Base-by-base conservation (phyloP, 2,888 invertebrate species). In the Parapristionchus giblindavisi region DNA sequence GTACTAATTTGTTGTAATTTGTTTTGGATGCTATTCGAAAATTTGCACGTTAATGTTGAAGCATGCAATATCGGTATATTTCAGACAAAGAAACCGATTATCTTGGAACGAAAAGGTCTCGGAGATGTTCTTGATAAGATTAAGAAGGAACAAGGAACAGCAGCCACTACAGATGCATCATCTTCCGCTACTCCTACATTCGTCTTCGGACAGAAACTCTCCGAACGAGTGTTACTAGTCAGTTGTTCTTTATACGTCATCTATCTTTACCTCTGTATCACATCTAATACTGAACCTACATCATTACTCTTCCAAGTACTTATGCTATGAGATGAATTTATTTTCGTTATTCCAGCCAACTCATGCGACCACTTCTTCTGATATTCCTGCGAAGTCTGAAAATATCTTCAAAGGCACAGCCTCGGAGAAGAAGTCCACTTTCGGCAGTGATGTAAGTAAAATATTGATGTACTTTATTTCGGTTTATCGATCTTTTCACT, bases 161-260 rank as follows among this genome's bases (percentile, higher is more conserved):
- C 66, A 11, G 32, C 48, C 2, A 2, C 48, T 48, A 36, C 24
- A 4, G 51, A 48, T n/a, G 14, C 66, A 4, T 38, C 38, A 6
- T 40, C 40, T 4, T 27, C 63, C 40, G 6, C 32, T 17, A 51
- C 32, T 8, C 56, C 72, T 11, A n/a, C 72, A 8, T 56, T 56
- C 48, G 61, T 72, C 32, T 72, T 72, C 36, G 72, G 72, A 2
- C 61, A 58, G 36, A 72, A 72, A 5, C 58, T 72, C 43, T 3
- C 72, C 34, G 60, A 72, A 38, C 27, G 72, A 27, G 72, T 72
- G 27, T 21, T 70, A 14, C 27, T 56, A 40, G 70, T 70, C 21
- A 65, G 40, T n/a, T 14, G 6, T 14, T 24, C 17, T 54, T 8
- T 54, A 54, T n/a, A 14, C 17, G 54, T 17, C n/a, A n/a, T 14